Evolutionary conservation across 2,888 invertebrate species (phyloP).

Genomic region (Carabus problematicus): DNA sequence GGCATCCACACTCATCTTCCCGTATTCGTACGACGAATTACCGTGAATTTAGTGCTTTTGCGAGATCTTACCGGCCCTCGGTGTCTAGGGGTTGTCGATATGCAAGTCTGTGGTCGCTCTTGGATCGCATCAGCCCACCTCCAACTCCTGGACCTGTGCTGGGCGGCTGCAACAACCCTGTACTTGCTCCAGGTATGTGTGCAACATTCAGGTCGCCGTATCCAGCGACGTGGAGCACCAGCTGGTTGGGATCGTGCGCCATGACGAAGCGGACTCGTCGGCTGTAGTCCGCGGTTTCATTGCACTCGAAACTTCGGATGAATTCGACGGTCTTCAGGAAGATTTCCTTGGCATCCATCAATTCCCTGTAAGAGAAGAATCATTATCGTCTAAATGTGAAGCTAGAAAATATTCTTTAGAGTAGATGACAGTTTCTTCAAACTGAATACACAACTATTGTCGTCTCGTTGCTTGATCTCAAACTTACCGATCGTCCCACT

Average conservation of each 20-base stretch:
- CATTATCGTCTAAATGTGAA: too few relatives aligned
- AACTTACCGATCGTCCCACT: conserved; percentile 86
- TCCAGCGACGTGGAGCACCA: conserved; percentile 85
- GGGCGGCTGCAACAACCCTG: conserved; percentile 64
- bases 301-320: conserved; percentile 86
- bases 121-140: conserved; percentile 88
- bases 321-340: conserved; percentile 96
- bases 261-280: conserved; percentile 85
- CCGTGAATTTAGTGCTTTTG: too few relatives aligned
- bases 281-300: conserved; percentile 89
- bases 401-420: too few relatives aligned
- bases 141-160: conserved; percentile 61
- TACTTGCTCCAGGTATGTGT: conserved; percentile 62
- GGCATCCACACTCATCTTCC: too few relatives aligned
- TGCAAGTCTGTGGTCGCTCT: conserved; percentile 91
- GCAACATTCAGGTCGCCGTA: conserved; percentile 89
- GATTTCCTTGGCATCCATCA: conserved; percentile 95
- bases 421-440: too few relatives aligned
- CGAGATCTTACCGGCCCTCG: conserved; percentile 8
- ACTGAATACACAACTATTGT: too few relatives aligned
- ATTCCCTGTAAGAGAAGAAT: conserved; percentile 60
- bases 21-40: too few relatives aligned
- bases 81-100: conserved; percentile 46
- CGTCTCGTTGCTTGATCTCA: too few relatives aligned
- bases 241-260: conserved; percentile 90